Base-by-base conservation (phyloP, 2,888 invertebrate genomes). In the Campaea margaritaria region DNA sequence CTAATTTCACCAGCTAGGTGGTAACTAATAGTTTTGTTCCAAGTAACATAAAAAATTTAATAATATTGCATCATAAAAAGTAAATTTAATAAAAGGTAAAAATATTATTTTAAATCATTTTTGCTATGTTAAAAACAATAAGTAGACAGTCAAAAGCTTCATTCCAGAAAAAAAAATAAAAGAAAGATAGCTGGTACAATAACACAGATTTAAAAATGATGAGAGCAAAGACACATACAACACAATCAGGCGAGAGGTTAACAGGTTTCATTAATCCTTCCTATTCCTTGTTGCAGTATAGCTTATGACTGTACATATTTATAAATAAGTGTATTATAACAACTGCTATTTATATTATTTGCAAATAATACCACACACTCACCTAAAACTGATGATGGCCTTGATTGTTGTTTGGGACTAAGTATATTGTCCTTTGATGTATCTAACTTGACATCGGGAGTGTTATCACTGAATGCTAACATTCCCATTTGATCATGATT, bases 321-420 rank as follows among this genome's bases (percentile, higher is more conserved):
- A 42, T 11, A 15, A 42, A 16, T 8, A 36, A 36, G 21, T 21
- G 21, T 21, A 21, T 3, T 21, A 21, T 5, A 2, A 21, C 2
- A 5, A 21, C 21, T 21, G 21, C 21, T 21, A n/a, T 21, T 21
- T 21, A 21, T 21, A 21, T 39, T 12, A 39, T 14, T 39, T 8
- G 31, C 31, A 39, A 14, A 39, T 39, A n/a, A 39, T 39, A 13
- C 4, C 52, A 62, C 12, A 54, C 39, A 83, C 91, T 90, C 82
- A 92, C 92, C 92, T 82, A 91, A 81, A 76, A 92, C 86, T 70
- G 92, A 92, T 64, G 82, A 82, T 63, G 91, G 87, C 75, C 86
- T 89, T 74, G 84, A 66, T 70, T 81, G 86, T 65, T 73, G 72
- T 81, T 79, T 86, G 63, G 79, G 76, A 73, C 73, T 82, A 70